Evolutionary conservation across 2,888 invertebrate species (phyloP), one percentile per base, ranked within the genome.

Genomic region (Orthosia cruda): DNA sequence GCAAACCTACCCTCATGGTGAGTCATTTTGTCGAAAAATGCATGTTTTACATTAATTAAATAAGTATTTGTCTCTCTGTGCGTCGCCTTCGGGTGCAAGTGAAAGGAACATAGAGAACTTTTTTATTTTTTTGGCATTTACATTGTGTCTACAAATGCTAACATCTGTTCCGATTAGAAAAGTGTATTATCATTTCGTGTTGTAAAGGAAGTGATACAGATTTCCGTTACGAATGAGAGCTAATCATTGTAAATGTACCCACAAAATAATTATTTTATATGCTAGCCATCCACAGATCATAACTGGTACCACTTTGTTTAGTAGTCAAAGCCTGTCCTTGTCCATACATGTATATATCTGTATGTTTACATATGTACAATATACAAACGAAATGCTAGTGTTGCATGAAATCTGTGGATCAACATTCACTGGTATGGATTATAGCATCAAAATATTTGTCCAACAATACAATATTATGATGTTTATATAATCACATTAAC

Each of bases 1-100:
- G 94, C 93, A 93, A 91, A 91, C 92, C 94, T 95, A 96, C 96
- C 95, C 95, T 93, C 95, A 94, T 93, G 95, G 96, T 96, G 93
- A 95, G 95, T 93, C 89, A 93, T 90, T 92, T 90, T 86, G 77
- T 80, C 70, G 81, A 89, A 91, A 89, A 90, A 89, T 87, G 63
- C 85, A 89, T 91, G 92, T 92, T 92, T 92, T 92, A 77, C 64
- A 72, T 23, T 70, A 74, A 68, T 66, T 79, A 68, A 71, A 23
- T 75, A 64, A 59, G 47, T 50, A 74, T 71, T 61, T 68, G 78
- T 59, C 45, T 62, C 32, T 64, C 45, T 62, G 49, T 40, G 52
- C 49, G 58, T 73, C n/a, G 20, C 69, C 52, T 69, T 62, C 52
- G 63, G 57, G 4, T 73, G 57, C 52, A 70, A 84, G 82, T 79